Base-by-base conservation (phyloP, 2,797 vertebrate genomes). In the Acomys russatus region DNA sequence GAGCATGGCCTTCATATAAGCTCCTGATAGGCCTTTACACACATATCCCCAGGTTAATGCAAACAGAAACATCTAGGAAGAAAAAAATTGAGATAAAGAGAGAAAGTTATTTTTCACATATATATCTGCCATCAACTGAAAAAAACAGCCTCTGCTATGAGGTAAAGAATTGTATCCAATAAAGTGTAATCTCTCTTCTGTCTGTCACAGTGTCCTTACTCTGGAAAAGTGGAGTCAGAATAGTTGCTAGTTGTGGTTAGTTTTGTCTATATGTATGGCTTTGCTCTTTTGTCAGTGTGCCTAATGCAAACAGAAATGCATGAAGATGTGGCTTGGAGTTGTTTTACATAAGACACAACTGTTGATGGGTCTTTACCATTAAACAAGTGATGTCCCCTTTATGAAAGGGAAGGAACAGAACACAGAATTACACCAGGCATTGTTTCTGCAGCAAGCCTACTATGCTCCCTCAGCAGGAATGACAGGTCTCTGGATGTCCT, bases 1-100 rank as follows among this genome's bases (percentile, higher is more conserved):
- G 94, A 99, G 99, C 98, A 99, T 98, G 97, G 99, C 99, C 98
- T 99, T 99, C 99, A 99, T 99, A 94, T 99, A 99, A 91, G 99
- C 98, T 88, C 99, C 99, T 66, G 99, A 98, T 84, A 99, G 98
- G 0, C 99, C 98, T 97, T 99, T 99, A 95, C 99, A 99, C 97
- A 99, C 97, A 97, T 98, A 99, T 68, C 99, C 99, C 96, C 99
- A 99, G 54, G 99, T 99, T 84, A 99, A 97, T 0, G 99, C 99
- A 96, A 99, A 84, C n/a, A 99, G 99, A 97, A 99, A 99, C 92
- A 99, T 95, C 99, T 99, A 71, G 77, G 71, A 97, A 95, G 71
- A 94, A 71, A 49, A 63, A 66, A 20, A 20, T 30, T 44, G 61
- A 93, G 88, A 91, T 95, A 78, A 68, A n/a, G 73, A 25, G 33